Evolutionary conservation across 2,113 vertebrate genomes (phyloP).

Genomic region (Gobio gobio): DNA sequence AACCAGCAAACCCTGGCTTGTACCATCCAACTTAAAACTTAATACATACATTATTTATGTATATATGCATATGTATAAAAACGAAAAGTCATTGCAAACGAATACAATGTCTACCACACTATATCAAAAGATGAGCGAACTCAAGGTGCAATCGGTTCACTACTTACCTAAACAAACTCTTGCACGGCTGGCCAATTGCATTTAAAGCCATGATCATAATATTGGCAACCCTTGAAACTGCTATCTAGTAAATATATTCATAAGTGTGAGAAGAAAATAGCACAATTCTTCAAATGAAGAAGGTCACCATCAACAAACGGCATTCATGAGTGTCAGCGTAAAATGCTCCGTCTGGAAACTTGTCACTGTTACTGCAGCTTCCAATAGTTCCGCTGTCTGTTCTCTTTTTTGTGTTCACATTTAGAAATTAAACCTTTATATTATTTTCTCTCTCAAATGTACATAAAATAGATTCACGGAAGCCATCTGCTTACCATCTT

Average conservation of each 20-base stretch:
- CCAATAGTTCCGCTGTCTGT: constrained; percentile 34
- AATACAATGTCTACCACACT: background rate
- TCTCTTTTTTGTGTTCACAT: background rate
- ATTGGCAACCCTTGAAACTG: background rate
- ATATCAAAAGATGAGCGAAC: background rate
- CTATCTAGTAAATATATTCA: background rate
- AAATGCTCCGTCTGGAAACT: constrained; percentile 37
- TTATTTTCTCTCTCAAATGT: background rate
- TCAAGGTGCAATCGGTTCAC: background rate
- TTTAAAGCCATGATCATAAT: constrained; percentile 50
- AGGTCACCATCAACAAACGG: constrained; percentile 42
- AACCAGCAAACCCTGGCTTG: too few species aligned
- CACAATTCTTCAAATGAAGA: background rate
- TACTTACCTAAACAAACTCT: constrained; percentile 56
- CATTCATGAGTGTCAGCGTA: background rate
- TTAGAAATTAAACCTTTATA: background rate
- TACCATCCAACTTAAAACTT: background rate
- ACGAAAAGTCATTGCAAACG: background rate
- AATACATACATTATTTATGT: background rate
- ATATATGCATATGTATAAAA: background rate
- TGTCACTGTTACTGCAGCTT: background rate
- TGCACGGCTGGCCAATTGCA: constrained; percentile 35
- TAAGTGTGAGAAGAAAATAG: background rate
- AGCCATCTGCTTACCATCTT: background rate
- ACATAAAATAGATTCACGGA: background rate